A percentile compares a stretch with the other conserved stretches of the same genome.
phyloP scores from a whole-genome alignment of 2,113 vertebrate species.

The Plotosus lineatus region DNA sequence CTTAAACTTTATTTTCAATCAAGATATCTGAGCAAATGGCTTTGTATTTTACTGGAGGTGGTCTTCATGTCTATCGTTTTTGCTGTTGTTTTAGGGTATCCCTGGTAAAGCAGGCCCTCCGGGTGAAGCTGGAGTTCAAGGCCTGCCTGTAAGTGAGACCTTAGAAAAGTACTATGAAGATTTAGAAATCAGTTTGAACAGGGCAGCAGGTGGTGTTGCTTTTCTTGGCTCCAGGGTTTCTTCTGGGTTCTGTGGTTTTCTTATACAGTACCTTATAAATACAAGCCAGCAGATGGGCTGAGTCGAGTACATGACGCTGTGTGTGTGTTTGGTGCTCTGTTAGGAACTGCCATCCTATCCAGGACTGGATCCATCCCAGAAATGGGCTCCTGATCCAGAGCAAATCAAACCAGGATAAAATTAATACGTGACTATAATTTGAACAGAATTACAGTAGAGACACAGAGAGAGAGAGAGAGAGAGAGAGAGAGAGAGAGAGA shows the following conservation, averaged over 20 bases:
- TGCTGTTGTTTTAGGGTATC: constrained; percentile 79
- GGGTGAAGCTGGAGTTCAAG: constrained; percentile 85
- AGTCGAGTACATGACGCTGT: not conserved
- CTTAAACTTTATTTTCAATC: not conserved
- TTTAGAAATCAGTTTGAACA: not conserved
- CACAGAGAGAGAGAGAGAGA: too few relatives aligned
- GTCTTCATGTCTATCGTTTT: constrained; percentile 29
- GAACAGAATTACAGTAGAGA: too few relatives aligned
- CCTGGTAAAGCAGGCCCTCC: constrained; percentile 87
- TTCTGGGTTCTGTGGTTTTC: not conserved
- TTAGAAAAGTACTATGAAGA: not conserved
- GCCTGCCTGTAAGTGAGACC: constrained; percentile 84
- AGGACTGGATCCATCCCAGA: not conserved
- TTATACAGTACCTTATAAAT: not conserved
- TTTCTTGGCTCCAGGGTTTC: not conserved
- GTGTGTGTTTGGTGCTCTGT: not conserved
- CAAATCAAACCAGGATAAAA: not conserved
- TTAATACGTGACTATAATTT: not conserved
- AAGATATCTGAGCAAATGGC: not conserved
- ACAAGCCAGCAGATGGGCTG: not conserved
- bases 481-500: too few relatives aligned
- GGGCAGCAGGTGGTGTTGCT: not conserved
- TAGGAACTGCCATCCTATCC: not conserved
- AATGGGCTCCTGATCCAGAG: not conserved
- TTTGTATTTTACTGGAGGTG: not conserved